phyloP scores from a whole-genome alignment of 2,888 invertebrate species.

The Orgyia antiqua region DNA sequence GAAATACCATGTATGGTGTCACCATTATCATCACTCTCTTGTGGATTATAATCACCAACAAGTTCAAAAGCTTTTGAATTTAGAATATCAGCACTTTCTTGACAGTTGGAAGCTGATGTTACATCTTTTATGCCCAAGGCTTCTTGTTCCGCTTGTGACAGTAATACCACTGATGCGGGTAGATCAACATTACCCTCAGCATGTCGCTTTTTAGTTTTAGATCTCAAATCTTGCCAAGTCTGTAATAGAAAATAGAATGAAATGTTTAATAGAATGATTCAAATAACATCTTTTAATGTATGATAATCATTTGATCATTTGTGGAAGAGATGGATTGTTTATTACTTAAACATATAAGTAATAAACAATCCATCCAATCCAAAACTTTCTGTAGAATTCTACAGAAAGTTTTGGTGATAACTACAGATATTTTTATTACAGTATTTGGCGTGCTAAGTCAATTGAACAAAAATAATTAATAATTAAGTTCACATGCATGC shows the following conservation, averaged over 20 bases:
- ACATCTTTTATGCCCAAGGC: constrained; percentile 48
- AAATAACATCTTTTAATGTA: too few relatives aligned
- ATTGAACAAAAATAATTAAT: too few relatives aligned
- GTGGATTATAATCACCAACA: constrained; percentile 19
- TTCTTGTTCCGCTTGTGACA: constrained; percentile 49
- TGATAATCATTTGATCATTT: too few relatives aligned
- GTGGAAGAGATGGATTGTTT: too few relatives aligned
- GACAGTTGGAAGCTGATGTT: constrained; percentile 34
- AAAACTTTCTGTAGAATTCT: too few relatives aligned
- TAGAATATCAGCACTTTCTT: constrained; percentile 46
- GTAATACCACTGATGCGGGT: constrained; percentile 35
- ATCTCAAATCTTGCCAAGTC: constrained; percentile 67
- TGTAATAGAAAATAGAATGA: constrained; percentile 26
- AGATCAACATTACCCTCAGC: constrained; percentile 37
- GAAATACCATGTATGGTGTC: constrained; percentile 33
- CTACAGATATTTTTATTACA: too few relatives aligned
- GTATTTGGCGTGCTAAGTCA: too few relatives aligned
- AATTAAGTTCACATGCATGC: too few relatives aligned
- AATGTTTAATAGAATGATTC: too few relatives aligned
- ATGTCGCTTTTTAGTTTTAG: constrained; percentile 51
- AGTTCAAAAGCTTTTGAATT: constrained; percentile 15
- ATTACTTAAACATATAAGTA: too few relatives aligned
- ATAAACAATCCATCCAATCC: too few relatives aligned
- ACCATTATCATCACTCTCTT: constrained; percentile 36
- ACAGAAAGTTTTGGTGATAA: too few relatives aligned